phyloP scores from a whole-genome alignment of 2,797 vertebrate genomes.

The Craterocephalus amniculus region DNA sequence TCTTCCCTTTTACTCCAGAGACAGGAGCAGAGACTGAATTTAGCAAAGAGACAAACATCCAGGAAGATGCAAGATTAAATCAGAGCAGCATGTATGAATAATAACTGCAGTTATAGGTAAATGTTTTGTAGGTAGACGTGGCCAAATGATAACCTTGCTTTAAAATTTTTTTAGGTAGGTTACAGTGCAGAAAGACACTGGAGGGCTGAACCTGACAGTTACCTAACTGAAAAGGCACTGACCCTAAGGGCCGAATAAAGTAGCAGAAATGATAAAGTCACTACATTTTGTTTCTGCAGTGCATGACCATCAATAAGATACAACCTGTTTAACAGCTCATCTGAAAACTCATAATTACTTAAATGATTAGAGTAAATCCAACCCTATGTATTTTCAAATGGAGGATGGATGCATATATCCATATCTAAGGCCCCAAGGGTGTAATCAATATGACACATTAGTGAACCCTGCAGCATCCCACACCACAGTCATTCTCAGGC shows the following conservation, averaged over 20 bases:
- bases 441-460: constrained; percentile 37
- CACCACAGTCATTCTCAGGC: constrained; percentile 5
- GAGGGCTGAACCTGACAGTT: constrained; percentile 46
- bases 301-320: neutral
- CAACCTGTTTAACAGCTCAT: neutral
- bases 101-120: constrained; percentile 34
- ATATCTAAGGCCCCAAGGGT: constrained; percentile 17
- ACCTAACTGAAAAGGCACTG: constrained; percentile 39
- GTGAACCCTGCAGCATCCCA: constrained; percentile 23
- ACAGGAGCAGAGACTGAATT: constrained; percentile 52
- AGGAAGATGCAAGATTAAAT: constrained; percentile 52
- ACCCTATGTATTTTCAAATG: too few species aligned
- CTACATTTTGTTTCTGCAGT: constrained; percentile 1
- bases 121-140: constrained; percentile 13
- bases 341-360: neutral
- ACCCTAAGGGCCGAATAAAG: constrained; percentile 25
- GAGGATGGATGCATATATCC: neutral
- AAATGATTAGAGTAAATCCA: too few species aligned
- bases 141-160: neutral
- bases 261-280: constrained; percentile 17
- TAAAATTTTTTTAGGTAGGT: constrained; percentile 49
- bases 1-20: constrained; percentile 57
- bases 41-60: constrained; percentile 42
- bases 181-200: constrained; percentile 30
- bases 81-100: constrained; percentile 39